These are phyloP conservation scores for Vannuccia rotundouncinata DNA, from an alignment of 2,888 invertebrate genomes.

Conservation along the genomic window DNA sequence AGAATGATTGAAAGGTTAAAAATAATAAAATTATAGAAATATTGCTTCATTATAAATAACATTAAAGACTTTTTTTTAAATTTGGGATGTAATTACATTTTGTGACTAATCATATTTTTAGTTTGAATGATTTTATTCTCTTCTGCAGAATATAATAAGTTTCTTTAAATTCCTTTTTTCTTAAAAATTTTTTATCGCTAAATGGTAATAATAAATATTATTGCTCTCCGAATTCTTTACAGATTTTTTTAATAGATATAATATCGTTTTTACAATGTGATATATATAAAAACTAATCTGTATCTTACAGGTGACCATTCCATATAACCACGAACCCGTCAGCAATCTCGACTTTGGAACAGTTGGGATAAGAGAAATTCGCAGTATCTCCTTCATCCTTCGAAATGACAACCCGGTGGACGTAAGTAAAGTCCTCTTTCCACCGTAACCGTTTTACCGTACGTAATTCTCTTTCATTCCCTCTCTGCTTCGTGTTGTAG, in stretches of 20 bases:
- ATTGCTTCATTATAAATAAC: too few relatives aligned
- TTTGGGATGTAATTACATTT: too few relatives aligned
- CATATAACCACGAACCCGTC: conserved; percentile 41
- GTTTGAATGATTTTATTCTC: too few relatives aligned
- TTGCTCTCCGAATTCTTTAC: too few relatives aligned
- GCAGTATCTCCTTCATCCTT: conserved; percentile 67
- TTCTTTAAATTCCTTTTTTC: too few relatives aligned
- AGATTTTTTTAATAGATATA: not conserved
- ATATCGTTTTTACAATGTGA: not conserved
- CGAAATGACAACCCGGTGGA: conserved; percentile 71
- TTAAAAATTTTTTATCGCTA: too few relatives aligned
- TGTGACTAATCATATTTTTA: too few relatives aligned
- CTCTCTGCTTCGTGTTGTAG: conserved; percentile 44
- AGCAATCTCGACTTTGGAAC: conserved; percentile 60
- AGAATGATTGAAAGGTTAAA: too few relatives aligned
- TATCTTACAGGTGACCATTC: not conserved
- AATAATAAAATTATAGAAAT: too few relatives aligned
- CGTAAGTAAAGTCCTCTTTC: conserved; percentile 60
- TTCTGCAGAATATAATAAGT: too few relatives aligned
- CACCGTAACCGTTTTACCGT: not conserved
- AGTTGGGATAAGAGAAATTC: conserved; percentile 60
- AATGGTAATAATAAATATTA: too few relatives aligned
- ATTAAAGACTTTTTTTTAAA: too few relatives aligned
- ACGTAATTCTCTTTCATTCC: not conserved
- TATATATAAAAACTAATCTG: not conserved